Evolutionary conservation across 2,888 invertebrate species (phyloP).

Genomic region (Theretra japonica): DNA sequence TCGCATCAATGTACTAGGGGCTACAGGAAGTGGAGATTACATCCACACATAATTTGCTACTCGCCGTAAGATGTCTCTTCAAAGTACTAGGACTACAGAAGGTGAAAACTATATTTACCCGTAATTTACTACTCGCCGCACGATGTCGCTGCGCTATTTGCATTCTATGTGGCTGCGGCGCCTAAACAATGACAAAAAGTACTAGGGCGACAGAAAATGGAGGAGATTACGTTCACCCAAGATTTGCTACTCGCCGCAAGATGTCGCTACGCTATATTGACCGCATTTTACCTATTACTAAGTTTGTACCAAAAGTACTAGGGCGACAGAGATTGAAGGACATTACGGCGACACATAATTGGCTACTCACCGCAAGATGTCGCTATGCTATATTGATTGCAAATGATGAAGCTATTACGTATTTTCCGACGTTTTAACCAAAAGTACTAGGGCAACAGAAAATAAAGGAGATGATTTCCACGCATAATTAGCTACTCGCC

Average conservation of each 20-base stretch:
- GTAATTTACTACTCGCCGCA: not conserved
- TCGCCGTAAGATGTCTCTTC: not conserved
- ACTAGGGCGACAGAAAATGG: too few species aligned
- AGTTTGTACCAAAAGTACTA: too few species aligned
- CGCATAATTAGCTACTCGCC: not conserved
- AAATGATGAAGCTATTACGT: too few species aligned
- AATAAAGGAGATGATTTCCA: not conserved
- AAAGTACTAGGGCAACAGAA: too few species aligned
- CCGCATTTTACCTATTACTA: too few species aligned
- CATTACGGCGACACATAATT: not conserved
- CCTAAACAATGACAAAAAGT: not conserved
- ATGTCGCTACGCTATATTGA: not conserved
- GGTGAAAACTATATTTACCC: not conserved
- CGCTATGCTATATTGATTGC: not conserved
- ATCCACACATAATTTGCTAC: not conserved
- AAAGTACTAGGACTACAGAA: too few species aligned
- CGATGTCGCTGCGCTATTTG: not conserved
- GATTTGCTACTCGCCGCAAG: slow-evolving; percentile 6
- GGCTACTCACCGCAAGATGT: slow-evolving; percentile 5
- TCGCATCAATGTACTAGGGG: not conserved
- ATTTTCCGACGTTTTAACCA: too few species aligned
- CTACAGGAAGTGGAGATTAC: not conserved
- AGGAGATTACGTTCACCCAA: not conserved
- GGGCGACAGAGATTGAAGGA: too few species aligned
- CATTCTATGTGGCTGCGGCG: too few species aligned